Percentiles rank a stretch among this genome's conserved stretches.
Conservation (phyloP, 1,140 invertebrate species). For the Pararge aegeria region DNA sequence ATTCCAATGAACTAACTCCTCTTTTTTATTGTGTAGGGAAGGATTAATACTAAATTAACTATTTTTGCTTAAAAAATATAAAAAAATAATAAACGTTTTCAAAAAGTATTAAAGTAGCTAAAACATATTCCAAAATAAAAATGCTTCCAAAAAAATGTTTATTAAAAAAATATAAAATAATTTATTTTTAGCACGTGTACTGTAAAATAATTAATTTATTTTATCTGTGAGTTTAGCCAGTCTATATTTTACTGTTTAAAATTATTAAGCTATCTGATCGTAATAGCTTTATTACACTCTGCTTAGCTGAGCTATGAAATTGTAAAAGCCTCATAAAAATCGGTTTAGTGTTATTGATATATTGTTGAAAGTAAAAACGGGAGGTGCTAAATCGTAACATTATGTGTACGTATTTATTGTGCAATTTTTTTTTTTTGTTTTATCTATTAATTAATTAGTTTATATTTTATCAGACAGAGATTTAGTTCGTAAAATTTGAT, state of each 20-base stretch:
- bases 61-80: no score
- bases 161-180: not conserved
- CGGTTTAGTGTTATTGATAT: not conserved
- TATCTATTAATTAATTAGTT: not conserved
- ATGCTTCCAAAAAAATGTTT: not conserved
- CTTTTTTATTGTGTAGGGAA: no score
- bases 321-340: not conserved
- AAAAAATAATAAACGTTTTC: no score
- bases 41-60: no score
- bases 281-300: not conserved
- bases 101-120: no score
- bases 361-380: not conserved
- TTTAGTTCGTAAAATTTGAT: not conserved
- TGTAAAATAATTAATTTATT: not conserved
- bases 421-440: not conserved
- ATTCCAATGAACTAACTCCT: no score
- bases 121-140: no score
- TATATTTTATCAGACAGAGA: not conserved
- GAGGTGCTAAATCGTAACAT: not conserved
- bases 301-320: not conserved
- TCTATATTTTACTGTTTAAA: not conserved
- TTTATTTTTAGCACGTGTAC: not conserved
- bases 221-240: no score
- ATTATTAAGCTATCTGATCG: not conserved
- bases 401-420: constrained; percentile 3